phyloP scores from a whole-genome alignment of 2,888 invertebrate species.

The Andrena dorsata region DNA sequence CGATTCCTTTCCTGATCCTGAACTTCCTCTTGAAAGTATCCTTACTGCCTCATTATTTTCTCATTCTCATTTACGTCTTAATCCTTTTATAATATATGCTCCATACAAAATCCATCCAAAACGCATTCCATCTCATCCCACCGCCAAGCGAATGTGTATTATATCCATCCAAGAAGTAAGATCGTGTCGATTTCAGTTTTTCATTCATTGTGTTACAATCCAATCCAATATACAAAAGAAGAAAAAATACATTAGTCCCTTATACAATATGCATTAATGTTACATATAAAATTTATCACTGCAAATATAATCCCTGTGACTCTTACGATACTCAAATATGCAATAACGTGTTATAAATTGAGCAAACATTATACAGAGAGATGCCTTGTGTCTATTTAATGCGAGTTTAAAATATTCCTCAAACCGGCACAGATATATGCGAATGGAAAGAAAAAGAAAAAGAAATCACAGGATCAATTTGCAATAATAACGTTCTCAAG shows the following conservation, averaged over 20 bases:
- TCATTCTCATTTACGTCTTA: slow-evolving; percentile 70
- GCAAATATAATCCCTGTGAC: slow-evolving; percentile 74
- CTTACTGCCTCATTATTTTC: slow-evolving; percentile 71
- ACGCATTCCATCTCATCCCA: slow-evolving; percentile 79
- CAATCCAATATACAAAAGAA: slow-evolving; percentile 85
- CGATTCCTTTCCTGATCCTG: slow-evolving; percentile 76
- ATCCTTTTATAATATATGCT: slow-evolving; percentile 80
- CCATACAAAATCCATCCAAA: slow-evolving; percentile 78
- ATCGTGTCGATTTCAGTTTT: slow-evolving; percentile 85
- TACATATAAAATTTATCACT: slow-evolving; percentile 69
- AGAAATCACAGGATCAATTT: slow-evolving; percentile 73
- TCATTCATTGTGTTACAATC: slow-evolving; percentile 85
- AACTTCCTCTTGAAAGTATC: slow-evolving; percentile 78
- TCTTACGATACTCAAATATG: slow-evolving; percentile 30
- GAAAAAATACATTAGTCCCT: slow-evolving; percentile 85
- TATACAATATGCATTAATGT: slow-evolving; percentile 69
- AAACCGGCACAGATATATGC: not conserved
- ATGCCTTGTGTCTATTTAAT: slow-evolving; percentile 7
- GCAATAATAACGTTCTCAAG: slow-evolving; percentile 64
- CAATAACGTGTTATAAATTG: slow-evolving; percentile 35
- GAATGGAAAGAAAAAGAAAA: not conserved
- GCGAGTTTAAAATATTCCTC: slow-evolving; percentile 19
- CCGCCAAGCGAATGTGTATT: slow-evolving; percentile 82
- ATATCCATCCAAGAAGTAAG: slow-evolving; percentile 85
- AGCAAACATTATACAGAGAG: slow-evolving; percentile 34